A percentile compares a stretch with the other conserved stretches of the same genome.
phyloP scores from a whole-genome alignment of 2,888 invertebrate genomes.

The Coronaproctus castanopsis region DNA sequence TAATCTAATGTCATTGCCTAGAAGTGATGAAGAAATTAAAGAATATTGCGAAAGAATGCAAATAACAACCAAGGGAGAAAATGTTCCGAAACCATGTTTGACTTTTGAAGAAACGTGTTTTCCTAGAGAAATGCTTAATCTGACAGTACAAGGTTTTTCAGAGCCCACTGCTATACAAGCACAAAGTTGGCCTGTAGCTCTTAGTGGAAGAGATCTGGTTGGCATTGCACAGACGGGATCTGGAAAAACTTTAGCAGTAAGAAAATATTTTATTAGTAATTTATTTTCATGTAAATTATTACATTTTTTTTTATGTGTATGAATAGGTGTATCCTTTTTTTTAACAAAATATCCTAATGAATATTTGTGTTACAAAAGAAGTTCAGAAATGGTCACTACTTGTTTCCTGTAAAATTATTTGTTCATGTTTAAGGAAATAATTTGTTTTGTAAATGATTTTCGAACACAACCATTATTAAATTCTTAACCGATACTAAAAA shows the following conservation, averaged over 20 bases:
- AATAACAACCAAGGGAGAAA: constrained; percentile 68
- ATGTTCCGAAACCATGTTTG: constrained; percentile 66
- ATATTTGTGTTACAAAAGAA: no score
- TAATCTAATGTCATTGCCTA: constrained; percentile 22
- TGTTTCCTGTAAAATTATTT: no score
- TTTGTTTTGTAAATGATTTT: no score
- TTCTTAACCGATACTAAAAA: no score
- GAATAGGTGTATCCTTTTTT: no score
- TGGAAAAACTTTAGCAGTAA: constrained; percentile 62
- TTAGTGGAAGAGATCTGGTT: constrained; percentile 80
- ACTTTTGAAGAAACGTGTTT: constrained; percentile 78
- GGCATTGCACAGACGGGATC: constrained; percentile 91
- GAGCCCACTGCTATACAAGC: constrained; percentile 86
- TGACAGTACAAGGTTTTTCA: constrained; percentile 53
- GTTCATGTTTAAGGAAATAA: no score
- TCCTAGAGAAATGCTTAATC: constrained; percentile 52
- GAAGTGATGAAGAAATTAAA: constrained; percentile 44
- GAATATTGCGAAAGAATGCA: constrained; percentile 57
- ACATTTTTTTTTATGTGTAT: no score
- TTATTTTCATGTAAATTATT: no score
- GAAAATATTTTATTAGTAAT: no score
- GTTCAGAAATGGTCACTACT: no score
- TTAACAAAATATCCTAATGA: no score
- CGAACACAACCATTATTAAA: no score
- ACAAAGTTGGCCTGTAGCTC: constrained; percentile 87